A percentile compares a stretch with the other conserved stretches of the same genome.
Conservation (phyloP, 2,113 vertebrate species). For the Cyphomyrus plagiostoma region DNA sequence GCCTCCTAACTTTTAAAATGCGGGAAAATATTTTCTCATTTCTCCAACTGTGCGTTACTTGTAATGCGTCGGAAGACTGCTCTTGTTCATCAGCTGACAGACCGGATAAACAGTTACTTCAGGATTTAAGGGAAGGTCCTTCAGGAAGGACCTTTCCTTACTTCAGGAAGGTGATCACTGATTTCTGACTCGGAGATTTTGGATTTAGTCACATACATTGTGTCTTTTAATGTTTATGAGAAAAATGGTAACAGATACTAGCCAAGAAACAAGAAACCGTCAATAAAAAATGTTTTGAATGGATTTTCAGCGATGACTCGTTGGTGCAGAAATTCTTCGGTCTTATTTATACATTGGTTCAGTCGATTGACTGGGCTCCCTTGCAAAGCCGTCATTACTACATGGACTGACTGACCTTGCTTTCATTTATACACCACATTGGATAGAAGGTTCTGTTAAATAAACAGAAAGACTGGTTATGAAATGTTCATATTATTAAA, state of each 20-base stretch:
- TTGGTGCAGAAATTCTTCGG: not conserved
- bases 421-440: not conserved
- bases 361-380: not conserved
- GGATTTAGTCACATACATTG: not conserved
- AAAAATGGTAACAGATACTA: not conserved
- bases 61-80: not conserved
- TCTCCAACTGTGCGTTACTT: not conserved
- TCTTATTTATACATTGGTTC: not conserved
- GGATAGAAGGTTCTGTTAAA: not conserved
- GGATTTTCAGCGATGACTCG: not conserved
- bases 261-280: not conserved
- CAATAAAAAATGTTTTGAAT: not conserved
- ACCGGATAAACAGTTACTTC: not conserved
- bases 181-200: not conserved
- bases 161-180: not conserved
- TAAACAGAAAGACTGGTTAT: not conserved
- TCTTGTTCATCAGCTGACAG: not conserved
- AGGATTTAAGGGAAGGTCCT: not conserved
- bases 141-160: too few relatives aligned
- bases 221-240: not conserved
- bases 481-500: not conserved
- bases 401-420: not conserved
- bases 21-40: not conserved
- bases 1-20: not conserved
- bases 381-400: not conserved